phyloP scores from a whole-genome alignment of 1,140 invertebrate genomes.

The Potamilus streckersoni region DNA sequence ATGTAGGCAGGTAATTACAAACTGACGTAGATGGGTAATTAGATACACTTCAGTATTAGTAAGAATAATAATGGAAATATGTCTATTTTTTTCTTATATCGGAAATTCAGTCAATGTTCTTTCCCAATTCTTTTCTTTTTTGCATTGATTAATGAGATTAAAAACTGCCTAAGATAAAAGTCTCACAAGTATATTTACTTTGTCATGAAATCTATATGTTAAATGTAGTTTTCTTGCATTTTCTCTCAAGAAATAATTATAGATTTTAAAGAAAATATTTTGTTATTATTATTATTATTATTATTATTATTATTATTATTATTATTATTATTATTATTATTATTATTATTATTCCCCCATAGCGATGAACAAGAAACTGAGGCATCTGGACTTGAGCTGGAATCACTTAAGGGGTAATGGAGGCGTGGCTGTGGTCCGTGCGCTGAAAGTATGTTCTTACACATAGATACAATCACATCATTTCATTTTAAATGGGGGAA shows the following conservation, averaged over 20 bases:
- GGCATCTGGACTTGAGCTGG: constrained; percentile 47
- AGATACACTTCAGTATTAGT: too few relatives aligned
- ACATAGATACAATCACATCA: too few relatives aligned
- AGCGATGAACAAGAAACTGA: constrained; percentile 34
- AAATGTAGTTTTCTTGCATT: neutral
- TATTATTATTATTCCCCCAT: constrained; percentile 1
- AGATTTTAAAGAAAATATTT: neutral
- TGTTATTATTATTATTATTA: neutral
- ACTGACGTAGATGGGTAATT: too few relatives aligned
- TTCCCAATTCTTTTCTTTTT: too few relatives aligned
- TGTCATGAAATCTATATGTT: too few relatives aligned
- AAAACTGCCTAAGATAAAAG: too few relatives aligned
- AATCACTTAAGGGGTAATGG: constrained; percentile 45
- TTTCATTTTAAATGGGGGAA: too few relatives aligned
- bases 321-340: neutral
- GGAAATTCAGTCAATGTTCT: too few relatives aligned
- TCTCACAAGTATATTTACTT: too few relatives aligned
- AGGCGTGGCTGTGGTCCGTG: constrained; percentile 44
- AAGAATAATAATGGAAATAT: neutral
- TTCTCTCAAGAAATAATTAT: neutral
- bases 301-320: neutral
- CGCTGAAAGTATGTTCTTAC: constrained; percentile 30
- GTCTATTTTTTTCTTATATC: neutral
- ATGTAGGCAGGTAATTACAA: too few relatives aligned
- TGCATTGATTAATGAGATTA: too few relatives aligned